Evolutionary conservation across 2,888 invertebrate genomes (phyloP).

Genomic region (Pocota personata): DNA sequence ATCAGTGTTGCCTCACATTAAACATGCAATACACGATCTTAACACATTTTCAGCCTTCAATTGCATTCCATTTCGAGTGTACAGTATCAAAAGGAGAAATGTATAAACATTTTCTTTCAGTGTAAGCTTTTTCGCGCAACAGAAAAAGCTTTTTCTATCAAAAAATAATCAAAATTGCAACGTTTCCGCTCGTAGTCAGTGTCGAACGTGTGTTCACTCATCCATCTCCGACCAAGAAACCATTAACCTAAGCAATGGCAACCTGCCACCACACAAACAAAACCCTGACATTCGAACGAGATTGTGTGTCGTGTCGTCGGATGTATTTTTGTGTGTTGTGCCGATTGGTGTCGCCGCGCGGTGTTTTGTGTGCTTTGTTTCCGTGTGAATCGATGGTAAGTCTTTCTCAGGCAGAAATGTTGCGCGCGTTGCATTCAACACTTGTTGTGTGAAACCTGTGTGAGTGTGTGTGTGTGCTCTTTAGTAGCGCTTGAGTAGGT

Average conservation of each 20-base stretch:
- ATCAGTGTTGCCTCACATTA: conserved; percentile 2
- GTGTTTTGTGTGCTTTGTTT: conserved; percentile 53
- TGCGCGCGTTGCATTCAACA: conserved; percentile 68
- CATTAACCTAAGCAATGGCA: neutral
- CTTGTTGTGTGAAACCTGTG: conserved; percentile 59
- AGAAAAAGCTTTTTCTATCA: conserved; percentile 12
- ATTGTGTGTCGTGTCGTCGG: conserved; percentile 22
- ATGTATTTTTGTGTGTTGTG: conserved; percentile 22
- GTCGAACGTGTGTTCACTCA: conserved; percentile 48
- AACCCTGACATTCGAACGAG: conserved; percentile 65
- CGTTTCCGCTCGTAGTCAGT: conserved; percentile 35
- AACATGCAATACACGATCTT: conserved; percentile 49
- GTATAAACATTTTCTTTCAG: conserved; percentile 25
- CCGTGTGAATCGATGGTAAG: conserved; percentile 33
- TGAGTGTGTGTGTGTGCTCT: conserved; percentile 19
- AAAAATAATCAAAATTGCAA: conserved; percentile 5
- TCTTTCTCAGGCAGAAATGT: conserved; percentile 28
- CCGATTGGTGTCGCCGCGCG: conserved; percentile 25
- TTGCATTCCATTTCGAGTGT: conserved; percentile 36
- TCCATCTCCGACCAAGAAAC: conserved; percentile 19
- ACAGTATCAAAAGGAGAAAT: conserved; percentile 1
- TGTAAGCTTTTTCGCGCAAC: conserved; percentile 28
- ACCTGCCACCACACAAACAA: conserved; percentile 9
- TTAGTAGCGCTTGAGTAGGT: conserved; percentile 83
- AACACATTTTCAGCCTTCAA: conserved; percentile 54